These are phyloP conservation scores for Aporophyla nigra DNA, from an alignment of 2,888 invertebrate genomes.

Conservation along the genomic window DNA sequence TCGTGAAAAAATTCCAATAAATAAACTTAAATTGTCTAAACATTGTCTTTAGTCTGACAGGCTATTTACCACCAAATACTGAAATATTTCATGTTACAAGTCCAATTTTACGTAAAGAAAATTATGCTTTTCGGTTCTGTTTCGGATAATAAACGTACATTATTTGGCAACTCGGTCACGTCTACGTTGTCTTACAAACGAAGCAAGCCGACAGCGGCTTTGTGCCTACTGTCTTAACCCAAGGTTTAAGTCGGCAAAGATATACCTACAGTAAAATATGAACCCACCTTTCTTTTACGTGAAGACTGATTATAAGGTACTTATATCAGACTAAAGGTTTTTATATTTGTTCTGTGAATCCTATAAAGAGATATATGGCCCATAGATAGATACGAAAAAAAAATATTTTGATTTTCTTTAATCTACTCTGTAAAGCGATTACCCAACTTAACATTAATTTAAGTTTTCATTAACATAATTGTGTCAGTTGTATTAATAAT, in stretches of 20 bases:
- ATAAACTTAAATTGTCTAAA: constrained; percentile 2
- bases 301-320: constrained; percentile 30
- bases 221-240: constrained; percentile 50
- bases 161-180: constrained; percentile 67
- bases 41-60: constrained; percentile 7
- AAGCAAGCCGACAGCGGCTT: constrained; percentile 59
- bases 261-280: constrained; percentile 52
- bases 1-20: background rate
- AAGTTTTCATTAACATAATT: constrained; percentile 2
- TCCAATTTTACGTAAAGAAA: constrained; percentile 55
- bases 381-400: background rate
- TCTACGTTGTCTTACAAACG: constrained; percentile 66
- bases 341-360: constrained; percentile 17
- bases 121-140: constrained; percentile 60
- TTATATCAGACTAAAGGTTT: background rate
- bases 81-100: constrained; percentile 56
- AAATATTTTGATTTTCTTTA: background rate
- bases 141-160: constrained; percentile 63
- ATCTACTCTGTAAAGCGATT: background rate
- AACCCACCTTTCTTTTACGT: constrained; percentile 43
- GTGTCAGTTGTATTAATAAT: constrained; percentile 14
- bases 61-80: constrained; percentile 34
- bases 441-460: background rate
- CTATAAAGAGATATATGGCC: background rate
- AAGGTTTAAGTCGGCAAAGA: constrained; percentile 51